A percentile compares a stretch with the other conserved stretches of the same genome.
Evolutionary conservation across 2,113 vertebrate genomes (phyloP).

Genomic region (Neoarius graeffei): DNA sequence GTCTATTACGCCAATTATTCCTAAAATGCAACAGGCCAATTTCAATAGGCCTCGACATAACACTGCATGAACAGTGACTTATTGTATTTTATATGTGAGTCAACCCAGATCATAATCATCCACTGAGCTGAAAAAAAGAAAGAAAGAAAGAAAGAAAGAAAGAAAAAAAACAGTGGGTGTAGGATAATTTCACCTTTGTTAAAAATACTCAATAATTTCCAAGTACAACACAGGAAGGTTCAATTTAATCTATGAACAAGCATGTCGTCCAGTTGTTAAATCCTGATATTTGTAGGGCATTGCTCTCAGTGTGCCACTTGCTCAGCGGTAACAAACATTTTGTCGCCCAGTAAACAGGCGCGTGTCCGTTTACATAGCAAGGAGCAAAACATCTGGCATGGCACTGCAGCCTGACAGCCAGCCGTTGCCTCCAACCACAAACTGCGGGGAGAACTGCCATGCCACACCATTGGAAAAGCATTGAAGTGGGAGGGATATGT

Average conservation of each 20-base stretch:
- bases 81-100: neutral
- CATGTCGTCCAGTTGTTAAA: slow-evolving; percentile 23
- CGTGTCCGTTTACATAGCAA: slow-evolving; percentile 77
- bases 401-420: slow-evolving; percentile 76
- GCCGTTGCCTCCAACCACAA: slow-evolving; percentile 75
- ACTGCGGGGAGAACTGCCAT: slow-evolving; percentile 64
- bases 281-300: slow-evolving; percentile 4
- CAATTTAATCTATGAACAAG: slow-evolving; percentile 1
- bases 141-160: too few species aligned
- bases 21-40: too few species aligned
- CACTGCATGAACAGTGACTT: neutral
- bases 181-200: neutral
- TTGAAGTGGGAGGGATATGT: slow-evolving; percentile 52
- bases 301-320: slow-evolving; percentile 51
- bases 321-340: slow-evolving; percentile 78
- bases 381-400: slow-evolving; percentile 80
- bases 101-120: neutral
- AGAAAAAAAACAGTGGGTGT: neutral
- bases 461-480: slow-evolving; percentile 61
- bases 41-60: neutral
- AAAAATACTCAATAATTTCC: neutral
- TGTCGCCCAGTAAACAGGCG: slow-evolving; percentile 81
- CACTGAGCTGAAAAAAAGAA: neutral
- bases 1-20: neutral
- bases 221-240: neutral